Conservation (phyloP, 2,888 invertebrate genomes). For the Laspeyria flexula region DNA sequence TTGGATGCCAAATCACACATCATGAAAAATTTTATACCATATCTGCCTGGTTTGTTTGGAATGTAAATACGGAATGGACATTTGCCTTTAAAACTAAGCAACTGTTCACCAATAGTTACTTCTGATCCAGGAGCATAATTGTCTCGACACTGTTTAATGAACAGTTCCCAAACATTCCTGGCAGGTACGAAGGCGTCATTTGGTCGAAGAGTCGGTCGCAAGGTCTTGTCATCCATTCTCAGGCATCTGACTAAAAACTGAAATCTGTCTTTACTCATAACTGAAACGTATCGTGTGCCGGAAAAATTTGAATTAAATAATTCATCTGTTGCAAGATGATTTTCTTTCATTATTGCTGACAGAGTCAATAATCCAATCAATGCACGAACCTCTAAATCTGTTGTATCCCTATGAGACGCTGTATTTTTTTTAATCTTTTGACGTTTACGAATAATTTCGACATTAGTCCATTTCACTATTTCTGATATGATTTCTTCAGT, state of each 20-base stretch:
- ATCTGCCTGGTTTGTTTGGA: background rate
- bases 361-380: background rate
- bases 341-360: background rate
- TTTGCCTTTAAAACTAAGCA: background rate
- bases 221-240: background rate
- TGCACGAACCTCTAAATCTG: background rate
- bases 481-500: background rate
- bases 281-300: background rate
- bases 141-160: background rate
- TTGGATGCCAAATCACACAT: background rate
- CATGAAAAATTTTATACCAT: background rate
- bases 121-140: background rate
- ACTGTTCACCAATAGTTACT: background rate
- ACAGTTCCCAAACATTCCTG: background rate
- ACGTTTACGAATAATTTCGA: no score
- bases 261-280: background rate
- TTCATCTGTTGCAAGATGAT: background rate
- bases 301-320: background rate
- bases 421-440: background rate
- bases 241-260: background rate
- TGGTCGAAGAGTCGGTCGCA: no score
- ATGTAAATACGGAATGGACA: background rate
- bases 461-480: background rate
- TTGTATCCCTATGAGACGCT: background rate
- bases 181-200: background rate